phyloP scores from a whole-genome alignment of 2,113 vertebrate species.

The Periophthalmus modestus region DNA sequence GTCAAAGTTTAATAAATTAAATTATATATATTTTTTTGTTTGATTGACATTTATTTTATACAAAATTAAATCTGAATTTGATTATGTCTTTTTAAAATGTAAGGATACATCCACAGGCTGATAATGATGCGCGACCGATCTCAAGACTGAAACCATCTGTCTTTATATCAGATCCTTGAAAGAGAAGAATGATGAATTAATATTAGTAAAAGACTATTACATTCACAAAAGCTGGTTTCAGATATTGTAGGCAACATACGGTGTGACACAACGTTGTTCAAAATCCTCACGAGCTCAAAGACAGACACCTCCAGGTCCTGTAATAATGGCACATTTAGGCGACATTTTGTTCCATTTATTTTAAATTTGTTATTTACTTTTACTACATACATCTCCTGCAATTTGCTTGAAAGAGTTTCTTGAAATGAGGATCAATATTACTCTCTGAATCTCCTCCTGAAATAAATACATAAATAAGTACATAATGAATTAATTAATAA shows the following conservation, averaged over 20 bases:
- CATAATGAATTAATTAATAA: no score
- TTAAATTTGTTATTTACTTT: not conserved
- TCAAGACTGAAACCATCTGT: conserved; percentile 90
- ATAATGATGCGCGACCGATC: conserved; percentile 88
- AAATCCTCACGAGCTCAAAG: conserved; percentile 73
- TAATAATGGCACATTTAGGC: conserved; percentile 14
- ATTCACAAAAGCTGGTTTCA: not conserved
- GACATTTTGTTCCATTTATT: not conserved
- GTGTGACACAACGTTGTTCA: conserved; percentile 78
- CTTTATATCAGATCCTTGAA: conserved; percentile 86
- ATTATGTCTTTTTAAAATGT: not conserved
- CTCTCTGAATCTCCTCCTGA: conserved; percentile 55
- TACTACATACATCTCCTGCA: conserved; percentile 48
- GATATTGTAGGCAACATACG: conserved; percentile 65
- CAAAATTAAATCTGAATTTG: not conserved
- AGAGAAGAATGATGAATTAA: conserved; percentile 5
- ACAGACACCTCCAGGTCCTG: conserved; percentile 82
- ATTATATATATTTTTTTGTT: not conserved
- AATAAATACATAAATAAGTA: no score
- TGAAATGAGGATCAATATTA: conserved; percentile 64
- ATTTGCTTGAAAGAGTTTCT: conserved; percentile 52
- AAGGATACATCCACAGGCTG: conserved; percentile 92
- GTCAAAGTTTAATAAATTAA: conserved; percentile 50
- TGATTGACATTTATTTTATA: not conserved
- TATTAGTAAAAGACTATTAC: not conserved